Evolutionary conservation across 2,888 invertebrate genomes (phyloP), one percentile per base, ranked within the genome.

Genomic region (Polydrusus cervinus): DNA sequence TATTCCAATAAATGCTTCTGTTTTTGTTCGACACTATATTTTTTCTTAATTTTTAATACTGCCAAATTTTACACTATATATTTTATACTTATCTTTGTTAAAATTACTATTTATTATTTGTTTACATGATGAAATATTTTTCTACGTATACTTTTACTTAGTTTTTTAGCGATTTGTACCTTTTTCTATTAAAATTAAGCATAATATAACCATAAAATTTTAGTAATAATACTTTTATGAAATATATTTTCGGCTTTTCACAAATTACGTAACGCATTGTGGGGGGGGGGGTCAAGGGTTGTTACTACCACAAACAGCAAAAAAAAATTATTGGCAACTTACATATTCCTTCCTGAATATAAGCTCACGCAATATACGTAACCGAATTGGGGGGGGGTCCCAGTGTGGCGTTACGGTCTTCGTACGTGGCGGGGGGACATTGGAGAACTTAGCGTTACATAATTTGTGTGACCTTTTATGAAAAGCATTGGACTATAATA

Each of bases 1-100:
- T n/a, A n/a, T n/a, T 25, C 25, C 1, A 34, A 34, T 34, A 34
- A n/a, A 13, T n/a, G 43, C 10, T 43, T 43, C 43, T 53, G 10
- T 53, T 53, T 51, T 51, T 51, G 1, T 1, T 13, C 20, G 51
- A 20, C 18, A 51, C 18, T 16, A 6, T 49, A 25, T 25, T 79
- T 82, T 78, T 78, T 79, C 80, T 80, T 79, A 57, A 38, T 80
- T 82, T 81, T 79, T 83, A 79, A 79, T 84, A 86, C 86, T 86
- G 86, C 86, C 86, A 85, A 79, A 83, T 84, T 85, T 86, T 55
- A 34, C 40, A n/a, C 14, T 67, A 55, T 80, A 77, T 81, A 80
- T 80, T 78, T 78, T 76, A 76, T 83, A 80, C 47, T n/a, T 43
- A 40, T 84, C 81, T 81, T 78, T 83, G 81, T 83, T 84, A 81